Base-by-base conservation (phyloP, 2,888 invertebrate genomes). In the Imbricaverruca yamaguchii region DNA sequence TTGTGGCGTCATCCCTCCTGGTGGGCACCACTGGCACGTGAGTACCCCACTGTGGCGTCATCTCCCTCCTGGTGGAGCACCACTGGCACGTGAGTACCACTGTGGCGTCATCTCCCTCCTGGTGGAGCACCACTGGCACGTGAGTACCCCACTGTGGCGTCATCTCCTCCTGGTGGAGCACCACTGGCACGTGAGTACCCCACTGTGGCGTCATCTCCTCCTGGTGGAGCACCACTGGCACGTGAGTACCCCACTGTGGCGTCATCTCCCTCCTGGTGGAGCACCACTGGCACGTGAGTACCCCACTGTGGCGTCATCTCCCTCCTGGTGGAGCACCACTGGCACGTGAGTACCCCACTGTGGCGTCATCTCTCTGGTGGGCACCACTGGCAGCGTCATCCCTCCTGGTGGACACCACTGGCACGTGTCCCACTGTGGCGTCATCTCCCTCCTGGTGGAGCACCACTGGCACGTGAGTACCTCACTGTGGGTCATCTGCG, bases 201-300 rank as follows among this genome's bases (percentile, higher is more conserved):
- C n/a, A n/a, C n/a, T n/a, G n/a, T n/a, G n/a, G n/a, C 0, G 91
- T 98, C 56, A 99, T 99, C 85, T 94, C 96, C 82, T 96, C 61
- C 91, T 99, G 79, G 91, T 99, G 89, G 98, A 98, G 88, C 93
- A 96, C 86, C 93, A 96, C 86, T 98, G 98, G 98, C 96, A 96
- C 90, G 94, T 94, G 86, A 86, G 88, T 53, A 84, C 84, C 39
- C 39, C 39, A 39, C 39, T 39, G 39, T 39, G 11, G 83, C 83
- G 8, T 18, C 79, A 0, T 53, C 59, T 21, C 15, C 39, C 79
- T 21, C 23, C 18, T 15, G 23, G 53, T 39, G 39, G 39, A 39
- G 4, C n/a, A n/a, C n/a, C n/a, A n/a, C n/a, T n/a, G n/a, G n/a
- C n/a, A n/a, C n/a, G n/a, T n/a, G n/a, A n/a, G n/a, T n/a, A n/a